Evolutionary conservation across 1,140 invertebrate genomes (phyloP), one percentile per base, ranked within the genome.

Genomic region (Bombus pascuorum): DNA sequence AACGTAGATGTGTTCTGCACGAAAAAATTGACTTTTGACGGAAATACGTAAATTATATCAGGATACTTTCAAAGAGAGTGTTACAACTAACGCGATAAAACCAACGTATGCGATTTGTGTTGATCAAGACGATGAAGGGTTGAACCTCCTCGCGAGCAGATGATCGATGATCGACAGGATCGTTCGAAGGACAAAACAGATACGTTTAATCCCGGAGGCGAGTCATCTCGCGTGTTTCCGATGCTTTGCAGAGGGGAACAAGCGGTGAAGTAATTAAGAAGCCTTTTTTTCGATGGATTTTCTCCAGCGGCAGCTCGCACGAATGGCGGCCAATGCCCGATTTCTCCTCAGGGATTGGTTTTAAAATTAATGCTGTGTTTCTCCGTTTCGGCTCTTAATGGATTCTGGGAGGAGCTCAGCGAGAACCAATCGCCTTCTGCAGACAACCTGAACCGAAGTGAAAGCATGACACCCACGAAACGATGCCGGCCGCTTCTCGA

Each of bases 311-410:
- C 70, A 71, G 59, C 77, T 74, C 78, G 88, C 85, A 89, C 88
- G 87, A 80, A 94, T 94, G 92, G 93, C 92, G 91, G 83, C 88
- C 89, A 89, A 90, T 90, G 87, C 87, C 85, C 87, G 89, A 89
- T 92, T 93, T 92, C 90, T 91, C 90, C 85, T 88, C 86, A 90
- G 87, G 91, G 92, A 93, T 94, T 93, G 94, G 92, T 93, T 94
- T 93, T 93, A 92, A 94, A 94, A 94, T 95, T 94, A 93, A 95
- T 95, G 93, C 90, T 87, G 91, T 88, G 91, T 95, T 95, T 94
- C 93, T 93, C 86, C 91, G 94, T 94, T 94, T 95, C 92, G 91
- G 90, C 92, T 93, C 89, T 92, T 95, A 95, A 95, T 95, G 93
- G 94, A 92, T 93, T 94, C 92, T 94, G 94, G 94, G 94, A 93